A percentile compares a stretch with the other conserved stretches of the same genome.
phyloP scores from a whole-genome alignment of 2,113 vertebrate species.

The Lethenteron camtschaticum region DNA sequence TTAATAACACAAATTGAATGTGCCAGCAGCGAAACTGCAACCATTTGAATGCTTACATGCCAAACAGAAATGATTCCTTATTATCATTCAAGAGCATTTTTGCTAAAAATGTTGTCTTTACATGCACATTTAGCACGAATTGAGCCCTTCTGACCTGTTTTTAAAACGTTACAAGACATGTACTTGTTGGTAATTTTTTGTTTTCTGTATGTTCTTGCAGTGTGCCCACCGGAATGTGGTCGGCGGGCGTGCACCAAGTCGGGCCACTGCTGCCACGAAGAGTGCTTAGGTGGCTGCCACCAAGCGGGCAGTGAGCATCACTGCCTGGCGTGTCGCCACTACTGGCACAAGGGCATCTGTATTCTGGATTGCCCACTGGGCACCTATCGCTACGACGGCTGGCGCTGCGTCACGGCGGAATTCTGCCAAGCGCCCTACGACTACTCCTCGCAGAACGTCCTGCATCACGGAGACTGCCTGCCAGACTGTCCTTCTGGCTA shows the following conservation, averaged over 20 bases:
- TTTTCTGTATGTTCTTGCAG: neutral
- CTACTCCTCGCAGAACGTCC: conserved; percentile 28
- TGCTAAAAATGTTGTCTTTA: too few relatives aligned
- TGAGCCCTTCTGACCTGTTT: too few relatives aligned
- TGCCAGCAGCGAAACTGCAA: too few relatives aligned
- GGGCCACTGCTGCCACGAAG: conserved; percentile 29
- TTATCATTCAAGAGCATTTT: too few relatives aligned
- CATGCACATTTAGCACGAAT: too few relatives aligned
- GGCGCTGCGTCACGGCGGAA: conserved; percentile 32
- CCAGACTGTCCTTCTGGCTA: conserved; percentile 34
- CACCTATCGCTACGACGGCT: conserved; percentile 33
- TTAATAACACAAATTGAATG: too few relatives aligned
- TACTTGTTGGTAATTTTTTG: too few relatives aligned
- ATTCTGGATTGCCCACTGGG: conserved; percentile 23
- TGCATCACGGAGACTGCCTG: conserved; percentile 24
- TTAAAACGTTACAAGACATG: too few relatives aligned
- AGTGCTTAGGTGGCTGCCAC: conserved; percentile 35
- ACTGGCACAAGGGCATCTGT: conserved; percentile 39
- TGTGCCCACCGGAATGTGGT: neutral
- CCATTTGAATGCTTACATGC: too few relatives aligned
- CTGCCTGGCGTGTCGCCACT: conserved; percentile 33
- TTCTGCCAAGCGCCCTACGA: conserved; percentile 30
- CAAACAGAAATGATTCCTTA: too few relatives aligned
- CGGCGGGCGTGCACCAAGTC: conserved; percentile 18
- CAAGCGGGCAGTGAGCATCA: conserved; percentile 17